Evolutionary conservation across 2,113 vertebrate species (phyloP).

Genomic region (Urocolius indicus): DNA sequence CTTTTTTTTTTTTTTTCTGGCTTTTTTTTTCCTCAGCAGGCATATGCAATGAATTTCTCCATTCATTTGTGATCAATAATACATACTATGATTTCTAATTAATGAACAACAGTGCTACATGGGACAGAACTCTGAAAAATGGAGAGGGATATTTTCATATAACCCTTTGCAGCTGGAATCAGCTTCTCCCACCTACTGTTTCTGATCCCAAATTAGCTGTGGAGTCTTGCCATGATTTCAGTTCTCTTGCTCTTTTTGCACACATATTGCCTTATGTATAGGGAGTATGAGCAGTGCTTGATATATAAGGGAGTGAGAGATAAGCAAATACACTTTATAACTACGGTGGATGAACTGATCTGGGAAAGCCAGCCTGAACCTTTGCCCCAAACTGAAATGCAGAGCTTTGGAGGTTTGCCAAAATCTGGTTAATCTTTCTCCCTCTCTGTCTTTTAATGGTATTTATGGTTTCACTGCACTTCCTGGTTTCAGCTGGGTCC

Average conservation of each 20-base stretch:
- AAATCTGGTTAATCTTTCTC: conserved; percentile 64
- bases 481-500: conserved; percentile 58
- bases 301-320: background rate
- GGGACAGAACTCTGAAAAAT: conserved; percentile 23
- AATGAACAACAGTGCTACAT: background rate
- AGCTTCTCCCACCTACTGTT: conserved; percentile 1
- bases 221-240: conserved; percentile 55
- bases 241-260: conserved; percentile 10
- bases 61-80: conserved; percentile 20
- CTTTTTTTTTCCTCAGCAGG: background rate
- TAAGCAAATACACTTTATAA: background rate
- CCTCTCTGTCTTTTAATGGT: conserved; percentile 39
- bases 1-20: background rate
- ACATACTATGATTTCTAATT: conserved; percentile 17
- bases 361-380: conserved; percentile 42
- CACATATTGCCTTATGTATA: background rate
- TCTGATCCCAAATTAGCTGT: conserved; percentile 48
- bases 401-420: conserved; percentile 40
- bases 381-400: conserved; percentile 58
- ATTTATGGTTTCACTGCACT: conserved; percentile 14
- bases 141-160: conserved; percentile 51
- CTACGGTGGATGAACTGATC: background rate
- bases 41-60: conserved; percentile 1
- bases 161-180: conserved; percentile 61
- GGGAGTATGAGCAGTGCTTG: background rate